Evolutionary conservation across 2,888 invertebrate species (phyloP), one percentile per base, ranked within the genome.

Genomic region (Caenorhabditis angaria): DNA sequence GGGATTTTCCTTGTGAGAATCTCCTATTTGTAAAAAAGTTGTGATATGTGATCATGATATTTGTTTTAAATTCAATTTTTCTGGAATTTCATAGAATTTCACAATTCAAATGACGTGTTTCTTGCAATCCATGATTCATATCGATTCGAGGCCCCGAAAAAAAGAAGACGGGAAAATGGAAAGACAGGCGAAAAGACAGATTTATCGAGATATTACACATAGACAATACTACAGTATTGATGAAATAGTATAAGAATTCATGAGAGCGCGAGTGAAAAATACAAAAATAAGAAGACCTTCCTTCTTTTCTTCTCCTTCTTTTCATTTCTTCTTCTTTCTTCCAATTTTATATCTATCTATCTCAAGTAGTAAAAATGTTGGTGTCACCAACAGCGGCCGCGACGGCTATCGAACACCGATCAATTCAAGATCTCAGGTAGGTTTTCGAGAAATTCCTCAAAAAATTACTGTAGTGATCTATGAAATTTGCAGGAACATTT

Each of bases 361-460:
- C n/a, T n/a, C n/a, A n/a, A n/a, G n/a, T n/a, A n/a, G n/a, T n/a
- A n/a, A 66, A 66, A 62, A 71, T 71, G 70, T 66, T 71, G 70
- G 57, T 71, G 67, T 64, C 72, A 25, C 72, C 72, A 64, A 67
- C 67, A 56, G 67, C 72, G 47, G 54, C 64, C 57, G 61, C 72
- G 48, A 61, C 60, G 27, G 47, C 65, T 22, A 25, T 35, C 55
- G 77, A 76, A 70, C 61, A 66, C 56, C 69, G 73, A 55, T 70
- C 74, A 51, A 70, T 79, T 54, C 60, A 65, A 14, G 75, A 79
- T 60, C 68, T 79, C 51, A 75, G 79, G 79, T 79, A 55, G 28
- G 65, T 12, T 66, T 28, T 35, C 10, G 35, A 58, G 27, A 28
- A 18, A 60, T 1, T n/a, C 62, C 65, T 8, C 29, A 54, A 14